Base-by-base conservation (phyloP, 2,113 vertebrate genomes). In the Calidris pugnax region DNA sequence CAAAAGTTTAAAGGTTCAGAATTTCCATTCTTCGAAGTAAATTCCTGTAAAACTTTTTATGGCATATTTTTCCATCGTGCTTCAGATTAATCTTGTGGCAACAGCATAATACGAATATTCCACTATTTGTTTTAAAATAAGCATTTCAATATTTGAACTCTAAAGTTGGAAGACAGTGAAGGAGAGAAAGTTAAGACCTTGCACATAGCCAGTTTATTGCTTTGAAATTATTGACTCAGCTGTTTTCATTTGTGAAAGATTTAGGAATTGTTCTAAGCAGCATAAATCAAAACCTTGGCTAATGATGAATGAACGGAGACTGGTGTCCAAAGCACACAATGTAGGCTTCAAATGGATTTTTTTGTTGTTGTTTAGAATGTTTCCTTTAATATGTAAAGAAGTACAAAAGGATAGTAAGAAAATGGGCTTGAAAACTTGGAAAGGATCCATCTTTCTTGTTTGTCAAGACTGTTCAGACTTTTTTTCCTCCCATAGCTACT, bases 181-280 rank as follows among this genome's bases (percentile, higher is more conserved):
- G 41, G 48, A 56, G 21, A 60, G 63, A 30, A 53, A 59, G 55
- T 66, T 82, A 92, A 93, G 88, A 47, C 77, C 47, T 90, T 56
- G 35, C 51, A 62, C 15, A 7, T 16, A 71, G 64, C 26, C 72
- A 60, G 67, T 90, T 76, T 92, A 87, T 81, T 89, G 62, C 86
- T 95, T 72, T 45, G 45, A 88, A 95, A 64, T 73, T 75, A 87
- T 89, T 97, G 87, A 91, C 95, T 97, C 89, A 78, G 82, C 87
- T 95, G 90, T 74, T 95, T 87, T 74, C 72, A n/a, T 74, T 94
- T 95, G 56, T 47, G 60, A 73, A 71, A 66, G 85, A 33, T 93
- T 57, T 41, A 73, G 67, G 73, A 84, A 89, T 93, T 96, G 66
- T 93, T 93, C 41, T 90, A 45, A 90, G 90, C 78, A 74, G 80